Evolutionary conservation across 92 coral and sea anemone genomes (phyloP).

Genomic region (Parazoanthus darwini): DNA sequence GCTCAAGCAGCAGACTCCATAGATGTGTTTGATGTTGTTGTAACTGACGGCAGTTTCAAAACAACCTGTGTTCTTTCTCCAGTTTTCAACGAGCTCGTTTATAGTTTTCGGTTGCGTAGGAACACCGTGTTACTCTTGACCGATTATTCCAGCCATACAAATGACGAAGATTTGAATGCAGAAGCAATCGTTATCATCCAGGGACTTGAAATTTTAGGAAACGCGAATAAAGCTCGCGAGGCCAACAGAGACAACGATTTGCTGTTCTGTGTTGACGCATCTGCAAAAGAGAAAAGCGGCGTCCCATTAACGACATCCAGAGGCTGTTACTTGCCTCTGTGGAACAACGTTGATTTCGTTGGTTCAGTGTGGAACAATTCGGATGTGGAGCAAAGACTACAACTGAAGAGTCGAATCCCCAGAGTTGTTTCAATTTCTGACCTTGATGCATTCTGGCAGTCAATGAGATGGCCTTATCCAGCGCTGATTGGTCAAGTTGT

Average conservation of each 20-base stretch:
- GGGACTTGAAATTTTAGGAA: slow-evolving; percentile 51
- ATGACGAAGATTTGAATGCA: slow-evolving; percentile 48
- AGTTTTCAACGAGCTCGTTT: slow-evolving; percentile 47
- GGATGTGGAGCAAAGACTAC: slow-evolving; percentile 28
- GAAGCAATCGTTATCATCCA: slow-evolving; percentile 43
- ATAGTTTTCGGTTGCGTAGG: slow-evolving; percentile 40
- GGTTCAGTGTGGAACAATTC: slow-evolving; percentile 56
- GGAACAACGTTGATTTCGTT: slow-evolving; percentile 62
- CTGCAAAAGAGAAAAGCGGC: slow-evolving; percentile 44
- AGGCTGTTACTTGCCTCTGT: slow-evolving; percentile 61
- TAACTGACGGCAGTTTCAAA: slow-evolving; percentile 61
- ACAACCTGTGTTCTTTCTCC: slow-evolving; percentile 58
- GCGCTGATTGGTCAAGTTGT: slow-evolving; percentile 65
- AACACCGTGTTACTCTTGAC: slow-evolving; percentile 40
- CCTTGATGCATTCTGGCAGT: slow-evolving; percentile 54
- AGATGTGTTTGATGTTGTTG: slow-evolving; percentile 60
- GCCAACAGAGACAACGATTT: background rate
- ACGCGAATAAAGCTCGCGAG: background rate
- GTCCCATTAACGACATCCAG: slow-evolving; percentile 51
- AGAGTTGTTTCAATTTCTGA: slow-evolving; percentile 49
- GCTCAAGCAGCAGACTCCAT: slow-evolving; percentile 13
- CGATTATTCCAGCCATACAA: slow-evolving; percentile 42
- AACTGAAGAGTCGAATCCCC: slow-evolving; percentile 28
- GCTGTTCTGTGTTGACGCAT: slow-evolving; percentile 40
- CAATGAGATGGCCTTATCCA: slow-evolving; percentile 54